Evolutionary conservation across 2,797 vertebrate species (phyloP).

Genomic region (Sebastes matsubarae): DNA sequence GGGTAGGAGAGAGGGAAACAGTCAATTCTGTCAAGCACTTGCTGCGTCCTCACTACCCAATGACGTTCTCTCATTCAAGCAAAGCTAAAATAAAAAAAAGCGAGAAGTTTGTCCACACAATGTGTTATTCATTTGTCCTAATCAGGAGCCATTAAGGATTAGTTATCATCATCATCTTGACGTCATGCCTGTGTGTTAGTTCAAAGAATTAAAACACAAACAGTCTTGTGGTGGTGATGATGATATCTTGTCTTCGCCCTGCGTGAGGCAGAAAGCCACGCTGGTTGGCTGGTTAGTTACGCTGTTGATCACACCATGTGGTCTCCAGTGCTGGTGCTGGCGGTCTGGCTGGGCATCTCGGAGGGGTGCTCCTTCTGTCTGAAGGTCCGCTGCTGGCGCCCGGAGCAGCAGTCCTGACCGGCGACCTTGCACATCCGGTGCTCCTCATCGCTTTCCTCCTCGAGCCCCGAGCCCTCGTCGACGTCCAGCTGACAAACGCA

Average conservation of each 20-base stretch:
- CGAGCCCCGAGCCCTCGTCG: slow-evolving; percentile 76
- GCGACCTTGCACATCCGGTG: slow-evolving; percentile 70
- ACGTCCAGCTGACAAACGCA: slow-evolving; percentile 84
- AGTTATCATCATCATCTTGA: slow-evolving; percentile 47
- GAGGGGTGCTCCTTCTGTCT: slow-evolving; percentile 72
- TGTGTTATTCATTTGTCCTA: slow-evolving; percentile 24
- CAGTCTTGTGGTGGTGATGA: slow-evolving; percentile 48
- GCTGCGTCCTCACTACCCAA: slow-evolving; percentile 24
- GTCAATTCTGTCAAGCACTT: slow-evolving; percentile 51
- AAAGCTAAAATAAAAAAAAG: slow-evolving; percentile 14
- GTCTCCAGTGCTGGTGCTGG: slow-evolving; percentile 73
- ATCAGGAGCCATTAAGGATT: slow-evolving; percentile 42
- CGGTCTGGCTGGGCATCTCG: slow-evolving; percentile 60
- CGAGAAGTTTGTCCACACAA: slow-evolving; percentile 26
- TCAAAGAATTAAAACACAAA: slow-evolving; percentile 45
- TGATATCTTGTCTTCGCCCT: slow-evolving; percentile 18
- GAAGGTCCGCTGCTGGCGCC: slow-evolving; percentile 61
- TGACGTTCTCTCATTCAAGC: neutral
- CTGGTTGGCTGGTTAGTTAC: slow-evolving; percentile 42
- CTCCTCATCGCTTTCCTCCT: slow-evolving; percentile 77
- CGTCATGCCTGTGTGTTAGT: slow-evolving; percentile 40
- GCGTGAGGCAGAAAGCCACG: slow-evolving; percentile 35
- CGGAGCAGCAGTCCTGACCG: slow-evolving; percentile 74
- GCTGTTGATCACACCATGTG: slow-evolving; percentile 77
- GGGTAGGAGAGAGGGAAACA: neutral